Evolutionary conservation across 2,888 invertebrate genomes (phyloP).

Genomic region (Ferdinandea cuprea): DNA sequence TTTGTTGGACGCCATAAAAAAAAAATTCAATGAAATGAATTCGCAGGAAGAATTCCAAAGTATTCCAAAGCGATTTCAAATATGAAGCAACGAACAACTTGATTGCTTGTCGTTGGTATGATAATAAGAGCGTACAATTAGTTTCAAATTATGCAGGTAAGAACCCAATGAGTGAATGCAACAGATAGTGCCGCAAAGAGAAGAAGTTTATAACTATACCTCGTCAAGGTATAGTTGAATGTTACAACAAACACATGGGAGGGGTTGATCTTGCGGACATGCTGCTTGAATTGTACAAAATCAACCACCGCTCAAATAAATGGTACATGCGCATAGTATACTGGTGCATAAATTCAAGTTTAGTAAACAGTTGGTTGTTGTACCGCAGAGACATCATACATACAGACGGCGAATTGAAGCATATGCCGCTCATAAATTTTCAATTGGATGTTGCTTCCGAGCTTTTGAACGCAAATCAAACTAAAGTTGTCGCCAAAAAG

Average conservation of each 20-base stretch:
- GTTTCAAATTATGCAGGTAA: slow-evolving; percentile 66
- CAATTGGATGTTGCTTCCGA: slow-evolving; percentile 51
- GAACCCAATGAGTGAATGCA: slow-evolving; percentile 64
- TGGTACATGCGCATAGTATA: slow-evolving; percentile 73
- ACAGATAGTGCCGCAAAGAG: slow-evolving; percentile 68
- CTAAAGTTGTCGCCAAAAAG: slow-evolving; percentile 5
- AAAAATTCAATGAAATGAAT: slow-evolving; percentile 24
- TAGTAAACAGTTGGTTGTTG: slow-evolving; percentile 64
- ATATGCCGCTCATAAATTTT: slow-evolving; percentile 66
- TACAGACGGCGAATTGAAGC: slow-evolving; percentile 35
- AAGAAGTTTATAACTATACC: slow-evolving; percentile 54
- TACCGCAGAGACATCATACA: slow-evolving; percentile 60
- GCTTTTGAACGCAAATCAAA: slow-evolving; percentile 18
- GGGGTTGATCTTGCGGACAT: slow-evolving; percentile 71
- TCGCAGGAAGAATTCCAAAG: slow-evolving; percentile 51
- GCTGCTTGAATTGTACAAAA: slow-evolving; percentile 63
- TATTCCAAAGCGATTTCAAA: slow-evolving; percentile 64
- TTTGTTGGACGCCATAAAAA: slow-evolving; percentile 17
- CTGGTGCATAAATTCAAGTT: slow-evolving; percentile 57
- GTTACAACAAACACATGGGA: slow-evolving; percentile 63
- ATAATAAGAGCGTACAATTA: slow-evolving; percentile 71
- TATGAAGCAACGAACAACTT: slow-evolving; percentile 61
- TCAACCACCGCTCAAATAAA: slow-evolving; percentile 58
- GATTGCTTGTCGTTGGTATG: slow-evolving; percentile 72
- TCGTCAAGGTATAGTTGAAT: slow-evolving; percentile 50